phyloP scores from a whole-genome alignment of 2,888 invertebrate species.

The Cabera pusaria region DNA sequence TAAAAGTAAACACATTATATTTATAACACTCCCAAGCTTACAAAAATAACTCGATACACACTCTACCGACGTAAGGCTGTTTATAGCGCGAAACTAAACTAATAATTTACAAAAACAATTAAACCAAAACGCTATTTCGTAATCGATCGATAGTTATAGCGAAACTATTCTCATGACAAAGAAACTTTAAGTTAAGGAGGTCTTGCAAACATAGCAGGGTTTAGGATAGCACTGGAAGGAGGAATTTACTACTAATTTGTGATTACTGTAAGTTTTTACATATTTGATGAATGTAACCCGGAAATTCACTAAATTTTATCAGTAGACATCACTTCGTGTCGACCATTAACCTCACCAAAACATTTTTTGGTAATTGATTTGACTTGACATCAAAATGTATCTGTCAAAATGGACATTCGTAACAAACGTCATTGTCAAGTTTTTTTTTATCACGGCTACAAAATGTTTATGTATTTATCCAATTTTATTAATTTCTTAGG shows the following conservation, averaged over 20 bases:
- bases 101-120: conserved; percentile 36
- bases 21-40: conserved; percentile 43
- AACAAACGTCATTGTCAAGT: no score
- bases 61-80: conserved; percentile 34
- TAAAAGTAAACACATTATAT: conserved; percentile 54
- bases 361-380: conserved; percentile 35
- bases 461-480: no score
- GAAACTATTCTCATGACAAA: conserved; percentile 77
- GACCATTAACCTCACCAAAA: conserved; percentile 65
- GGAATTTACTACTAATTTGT: conserved; percentile 29
- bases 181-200: conserved; percentile 51
- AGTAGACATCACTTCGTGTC: conserved; percentile 52
- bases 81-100: conserved; percentile 31
- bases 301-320: conserved; percentile 23
- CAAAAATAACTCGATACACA: conserved; percentile 19
- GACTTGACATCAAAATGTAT: no score
- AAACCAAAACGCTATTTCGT: conserved; percentile 71
- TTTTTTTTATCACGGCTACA: no score
- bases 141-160: conserved; percentile 76
- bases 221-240: conserved; percentile 39
- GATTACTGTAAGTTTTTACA: conserved; percentile 45
- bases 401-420: no score
- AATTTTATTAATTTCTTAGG: no score
- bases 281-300: conserved; percentile 28
- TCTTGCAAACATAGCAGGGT: conserved; percentile 26